Evolutionary conservation across 2,113 vertebrate genomes (phyloP).

Genomic region (Tauraco erythrolophus): DNA sequence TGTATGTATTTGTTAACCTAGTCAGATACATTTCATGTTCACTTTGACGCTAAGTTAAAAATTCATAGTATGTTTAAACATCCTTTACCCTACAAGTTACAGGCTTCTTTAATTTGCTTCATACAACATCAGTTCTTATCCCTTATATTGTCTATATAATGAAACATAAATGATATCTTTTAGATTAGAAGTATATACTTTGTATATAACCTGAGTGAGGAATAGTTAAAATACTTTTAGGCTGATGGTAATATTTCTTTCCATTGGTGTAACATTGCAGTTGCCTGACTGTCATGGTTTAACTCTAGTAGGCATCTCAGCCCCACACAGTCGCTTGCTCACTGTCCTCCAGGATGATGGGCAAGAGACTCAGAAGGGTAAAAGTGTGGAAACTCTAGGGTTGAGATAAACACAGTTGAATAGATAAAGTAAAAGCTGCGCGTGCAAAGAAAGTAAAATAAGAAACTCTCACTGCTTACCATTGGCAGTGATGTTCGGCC

Average conservation of each 20-base stretch:
- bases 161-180: background rate
- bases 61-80: background rate
- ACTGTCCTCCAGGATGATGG: background rate
- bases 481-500: background rate
- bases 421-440: background rate
- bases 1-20: background rate
- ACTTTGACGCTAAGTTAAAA: background rate
- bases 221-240: background rate
- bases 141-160: background rate
- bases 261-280: background rate
- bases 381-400: background rate
- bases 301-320: background rate
- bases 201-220: background rate
- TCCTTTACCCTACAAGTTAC: background rate
- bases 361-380: background rate
- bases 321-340: background rate
- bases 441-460: accelerated
- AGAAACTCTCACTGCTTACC: background rate
- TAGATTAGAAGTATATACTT: background rate
- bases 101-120: background rate
- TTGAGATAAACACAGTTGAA: background rate
- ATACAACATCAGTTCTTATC: background rate
- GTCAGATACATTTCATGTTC: background rate
- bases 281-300: background rate
- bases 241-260: background rate